phyloP scores from a whole-genome alignment of 2,888 invertebrate genomes.

The Miltochrista miniata region DNA sequence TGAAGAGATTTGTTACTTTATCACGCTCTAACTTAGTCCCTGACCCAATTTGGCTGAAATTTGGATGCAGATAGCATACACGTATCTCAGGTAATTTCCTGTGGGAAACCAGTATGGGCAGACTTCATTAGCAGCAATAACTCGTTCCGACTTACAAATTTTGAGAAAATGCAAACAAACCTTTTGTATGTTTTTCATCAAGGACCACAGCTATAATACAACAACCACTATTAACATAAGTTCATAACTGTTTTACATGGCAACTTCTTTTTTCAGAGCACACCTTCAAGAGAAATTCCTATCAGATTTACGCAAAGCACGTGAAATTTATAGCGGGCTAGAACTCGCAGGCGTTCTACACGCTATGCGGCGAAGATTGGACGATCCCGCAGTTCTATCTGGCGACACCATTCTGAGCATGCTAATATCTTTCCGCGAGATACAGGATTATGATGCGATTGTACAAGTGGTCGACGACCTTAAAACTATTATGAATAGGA shows the following conservation, averaged over 20 bases:
- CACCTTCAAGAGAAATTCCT: conserved; percentile 99
- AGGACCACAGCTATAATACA: no score
- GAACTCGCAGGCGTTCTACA: conserved; percentile 92
- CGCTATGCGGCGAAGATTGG: conserved; percentile 95
- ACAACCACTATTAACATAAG: no score
- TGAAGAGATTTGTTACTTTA: not conserved
- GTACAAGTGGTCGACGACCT: conserved; percentile 97
- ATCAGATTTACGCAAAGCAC: conserved; percentile 94
- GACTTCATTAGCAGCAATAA: no score
- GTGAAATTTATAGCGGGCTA: conserved; percentile 93
- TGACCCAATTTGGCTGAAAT: no score
- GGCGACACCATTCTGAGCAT: conserved; percentile 98
- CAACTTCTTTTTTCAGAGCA: conserved; percentile 84
- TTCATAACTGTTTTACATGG: not conserved
- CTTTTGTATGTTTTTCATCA: not conserved
- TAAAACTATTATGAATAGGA: conserved; percentile 93
- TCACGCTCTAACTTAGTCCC: not conserved
- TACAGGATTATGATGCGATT: conserved; percentile 98
- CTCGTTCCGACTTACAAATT: not conserved
- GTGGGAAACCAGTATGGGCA: no score
- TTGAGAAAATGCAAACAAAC: not conserved
- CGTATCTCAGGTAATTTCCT: no score
- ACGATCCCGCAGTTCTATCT: conserved; percentile 98
- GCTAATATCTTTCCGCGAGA: conserved; percentile 95
- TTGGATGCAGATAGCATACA: no score